phyloP scores from a whole-genome alignment of 2,797 vertebrate species.

The Acipenser oxyrinchus region DNA sequence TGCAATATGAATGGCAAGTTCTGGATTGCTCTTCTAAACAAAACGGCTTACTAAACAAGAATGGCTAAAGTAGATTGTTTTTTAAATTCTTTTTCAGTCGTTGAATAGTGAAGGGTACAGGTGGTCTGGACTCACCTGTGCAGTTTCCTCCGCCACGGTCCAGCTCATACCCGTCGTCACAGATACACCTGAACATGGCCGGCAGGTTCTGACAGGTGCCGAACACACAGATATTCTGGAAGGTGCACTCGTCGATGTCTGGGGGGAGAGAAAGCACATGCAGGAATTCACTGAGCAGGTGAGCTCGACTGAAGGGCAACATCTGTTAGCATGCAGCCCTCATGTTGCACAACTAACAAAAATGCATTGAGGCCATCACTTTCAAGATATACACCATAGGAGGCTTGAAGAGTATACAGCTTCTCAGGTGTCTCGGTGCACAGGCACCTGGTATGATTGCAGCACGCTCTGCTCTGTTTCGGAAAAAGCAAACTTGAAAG shows the following conservation, averaged over 20 bases:
- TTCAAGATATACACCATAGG: background rate
- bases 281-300: background rate
- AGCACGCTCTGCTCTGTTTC: no score
- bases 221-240: conserved; percentile 87
- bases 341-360: no score
- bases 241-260: conserved; percentile 91
- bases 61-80: no score
- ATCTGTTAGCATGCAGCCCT: background rate
- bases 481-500: background rate
- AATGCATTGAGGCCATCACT: background rate
- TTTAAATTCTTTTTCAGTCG: no score
- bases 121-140: conserved; percentile 59
- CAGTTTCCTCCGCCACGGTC: conserved; percentile 86
- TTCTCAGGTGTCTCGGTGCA: background rate
- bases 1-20: no score
- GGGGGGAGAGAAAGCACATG: conserved; percentile 19
- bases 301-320: background rate
- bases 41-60: no score
- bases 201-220: conserved; percentile 89
- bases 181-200: conserved; percentile 86
- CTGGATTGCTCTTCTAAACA: no score
- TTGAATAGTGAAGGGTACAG: no score
- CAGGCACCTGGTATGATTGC: background rate
- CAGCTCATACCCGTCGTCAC: conserved; percentile 80
- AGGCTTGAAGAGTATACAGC: background rate